Evolutionary conservation across 2,888 invertebrate genomes (phyloP).

Genomic region (Polylopha cassiicola): DNA sequence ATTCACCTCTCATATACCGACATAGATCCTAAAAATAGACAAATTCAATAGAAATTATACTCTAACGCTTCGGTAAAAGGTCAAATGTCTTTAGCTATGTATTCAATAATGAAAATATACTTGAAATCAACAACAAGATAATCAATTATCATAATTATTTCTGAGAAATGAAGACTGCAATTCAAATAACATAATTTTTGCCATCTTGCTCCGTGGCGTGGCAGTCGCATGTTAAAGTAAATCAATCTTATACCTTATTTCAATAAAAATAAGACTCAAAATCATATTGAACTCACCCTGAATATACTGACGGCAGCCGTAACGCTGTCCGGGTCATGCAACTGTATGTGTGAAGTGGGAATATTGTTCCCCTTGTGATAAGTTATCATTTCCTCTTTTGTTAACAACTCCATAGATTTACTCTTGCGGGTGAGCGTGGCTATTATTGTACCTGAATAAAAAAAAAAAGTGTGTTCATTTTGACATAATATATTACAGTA

Average conservation of each 20-base stretch:
- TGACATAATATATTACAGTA: no score
- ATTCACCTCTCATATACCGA: constrained; percentile 92
- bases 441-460: constrained; percentile 81
- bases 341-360: constrained; percentile 94
- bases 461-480: neutral
- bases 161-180: no score
- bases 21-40: constrained; percentile 83
- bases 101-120: no score
- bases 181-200: neutral
- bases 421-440: constrained; percentile 88
- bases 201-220: neutral
- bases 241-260: no score
- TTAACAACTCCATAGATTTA: constrained; percentile 87
- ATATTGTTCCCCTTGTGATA: constrained; percentile 93
- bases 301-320: constrained; percentile 93
- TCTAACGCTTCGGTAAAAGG: no score
- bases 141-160: no score
- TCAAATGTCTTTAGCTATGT: no score
- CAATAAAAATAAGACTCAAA: no score
- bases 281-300: constrained; percentile 80
- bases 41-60: neutral
- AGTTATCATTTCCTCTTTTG: constrained; percentile 95
- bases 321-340: constrained; percentile 96
- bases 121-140: no score
- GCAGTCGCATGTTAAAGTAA: no score